phyloP scores from a whole-genome alignment of 2,888 invertebrate species.

The Meliscaeva auricollis region DNA sequence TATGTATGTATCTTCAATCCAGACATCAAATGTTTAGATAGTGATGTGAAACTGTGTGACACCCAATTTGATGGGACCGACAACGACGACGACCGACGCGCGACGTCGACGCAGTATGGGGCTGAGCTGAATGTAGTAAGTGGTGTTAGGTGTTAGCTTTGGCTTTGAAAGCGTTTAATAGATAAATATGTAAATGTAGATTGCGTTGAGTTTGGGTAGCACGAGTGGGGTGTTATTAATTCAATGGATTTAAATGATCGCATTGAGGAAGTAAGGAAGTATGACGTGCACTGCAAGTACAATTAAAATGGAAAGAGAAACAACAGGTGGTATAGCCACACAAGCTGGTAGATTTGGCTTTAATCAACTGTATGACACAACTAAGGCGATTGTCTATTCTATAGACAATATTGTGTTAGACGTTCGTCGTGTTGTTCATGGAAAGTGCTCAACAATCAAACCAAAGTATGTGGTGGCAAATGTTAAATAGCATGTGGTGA shows the following conservation, averaged over 20 bases:
- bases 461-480: constrained; percentile 9
- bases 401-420: not conserved
- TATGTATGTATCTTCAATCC: not conserved
- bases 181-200: constrained; percentile 6
- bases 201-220: not conserved
- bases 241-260: constrained; percentile 54
- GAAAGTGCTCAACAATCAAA: constrained; percentile 31
- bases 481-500: not conserved
- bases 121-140: not conserved
- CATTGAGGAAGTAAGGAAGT: constrained; percentile 38
- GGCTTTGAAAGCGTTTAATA: constrained; percentile 2
- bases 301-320: not conserved
- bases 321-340: constrained; percentile 54
- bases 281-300: constrained; percentile 18
- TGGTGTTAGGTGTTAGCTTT: not conserved
- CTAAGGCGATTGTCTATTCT: constrained; percentile 40
- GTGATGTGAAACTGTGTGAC: constrained; percentile 22
- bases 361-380: constrained; percentile 57
- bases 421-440: not conserved
- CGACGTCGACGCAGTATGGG: constrained; percentile 15
- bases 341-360: constrained; percentile 11
- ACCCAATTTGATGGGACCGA: constrained; percentile 29
- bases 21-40: constrained; percentile 46
- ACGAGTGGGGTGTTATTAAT: constrained; percentile 31
- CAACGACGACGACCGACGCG: constrained; percentile 9